Evolutionary conservation across 2,888 invertebrate genomes (phyloP), one percentile per base, ranked within the genome.

Genomic region (Tuta absoluta): DNA sequence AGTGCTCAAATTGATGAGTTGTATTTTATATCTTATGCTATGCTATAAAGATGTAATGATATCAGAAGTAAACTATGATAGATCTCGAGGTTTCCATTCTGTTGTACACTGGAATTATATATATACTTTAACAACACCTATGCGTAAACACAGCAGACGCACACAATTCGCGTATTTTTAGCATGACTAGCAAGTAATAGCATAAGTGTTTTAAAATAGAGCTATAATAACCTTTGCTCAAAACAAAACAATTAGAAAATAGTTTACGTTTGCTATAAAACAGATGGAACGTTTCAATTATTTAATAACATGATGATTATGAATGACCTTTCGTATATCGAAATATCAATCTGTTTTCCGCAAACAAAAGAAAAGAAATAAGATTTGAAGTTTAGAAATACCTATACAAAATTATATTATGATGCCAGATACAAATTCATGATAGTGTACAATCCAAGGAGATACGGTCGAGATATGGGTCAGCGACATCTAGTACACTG

Each of bases 391-490:
- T 14, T 10, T 2, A 41, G 41, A 11, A 41, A 41, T 41, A 41
- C 41, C 41, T 41, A 19, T 19, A 17, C 8, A n/a, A n/a, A n/a
- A n/a, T n/a, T n/a, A n/a, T n/a, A n/a, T n/a, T n/a, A n/a, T n/a
- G n/a, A 45, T 17, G 8, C n/a, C 41, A 45, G 51, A 51, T 51
- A 21, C 21, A 17, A 21, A 51, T 21, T 12, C 1, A 12, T 12
- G 51, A 51, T 51, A 51, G 10, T 51, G 19, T 51, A 51, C 23
- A 23, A 33, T 21, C 11, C 19, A 17, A 60, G 17, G 45, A 21
- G 60, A 45, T 45, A 60, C 60, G 37, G 58, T 24, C 37, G 37
- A 23, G 48, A 61, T 61, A 61, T 62, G 33, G 62, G 62, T 62
- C 62, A 62, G 51, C 53, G 37, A 62, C 51, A 53, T 38, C 24